Conservation (phyloP, 2,888 invertebrate genomes). For the Nasonia oneida region DNA sequence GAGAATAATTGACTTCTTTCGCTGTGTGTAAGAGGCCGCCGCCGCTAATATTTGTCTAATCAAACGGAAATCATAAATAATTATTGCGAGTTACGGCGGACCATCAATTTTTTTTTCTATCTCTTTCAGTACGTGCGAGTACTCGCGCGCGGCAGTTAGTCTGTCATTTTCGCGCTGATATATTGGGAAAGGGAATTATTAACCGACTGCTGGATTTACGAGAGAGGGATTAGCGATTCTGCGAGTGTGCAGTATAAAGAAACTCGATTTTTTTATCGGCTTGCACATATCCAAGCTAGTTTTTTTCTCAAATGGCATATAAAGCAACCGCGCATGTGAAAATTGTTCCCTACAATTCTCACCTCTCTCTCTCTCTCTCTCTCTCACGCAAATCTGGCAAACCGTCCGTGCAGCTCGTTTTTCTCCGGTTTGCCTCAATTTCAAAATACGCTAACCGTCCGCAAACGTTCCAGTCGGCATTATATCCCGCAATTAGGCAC, state of each 20-base stretch:
- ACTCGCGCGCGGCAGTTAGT: not conserved
- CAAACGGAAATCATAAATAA: conserved; percentile 21
- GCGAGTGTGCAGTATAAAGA: not conserved
- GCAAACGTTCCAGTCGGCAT: not conserved
- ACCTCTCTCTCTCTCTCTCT: not conserved
- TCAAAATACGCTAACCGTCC: not conserved
- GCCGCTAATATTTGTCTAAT: conserved; percentile 15
- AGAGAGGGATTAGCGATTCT: not conserved
- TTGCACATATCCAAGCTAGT: not conserved
- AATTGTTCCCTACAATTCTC: not conserved
- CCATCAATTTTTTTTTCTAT: not conserved
- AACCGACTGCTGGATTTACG: not conserved
- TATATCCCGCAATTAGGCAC: conserved; percentile 51
- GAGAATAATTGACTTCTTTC: conserved; percentile 8
- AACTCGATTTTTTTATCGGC: not conserved
- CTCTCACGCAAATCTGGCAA: not conserved
- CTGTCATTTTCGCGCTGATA: conserved; percentile 3
- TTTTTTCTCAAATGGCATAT: not conserved
- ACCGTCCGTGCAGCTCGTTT: not conserved
- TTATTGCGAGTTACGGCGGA: not conserved
- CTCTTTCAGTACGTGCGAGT: not conserved
- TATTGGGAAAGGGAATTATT: conserved; percentile 14
- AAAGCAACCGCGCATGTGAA: too few relatives aligned
- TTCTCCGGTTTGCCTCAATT: conserved; percentile 6
- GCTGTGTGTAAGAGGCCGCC: not conserved